These are phyloP conservation scores for Agrilus mali DNA, from an alignment of 2,888 invertebrate species.

Conservation along the genomic window DNA sequence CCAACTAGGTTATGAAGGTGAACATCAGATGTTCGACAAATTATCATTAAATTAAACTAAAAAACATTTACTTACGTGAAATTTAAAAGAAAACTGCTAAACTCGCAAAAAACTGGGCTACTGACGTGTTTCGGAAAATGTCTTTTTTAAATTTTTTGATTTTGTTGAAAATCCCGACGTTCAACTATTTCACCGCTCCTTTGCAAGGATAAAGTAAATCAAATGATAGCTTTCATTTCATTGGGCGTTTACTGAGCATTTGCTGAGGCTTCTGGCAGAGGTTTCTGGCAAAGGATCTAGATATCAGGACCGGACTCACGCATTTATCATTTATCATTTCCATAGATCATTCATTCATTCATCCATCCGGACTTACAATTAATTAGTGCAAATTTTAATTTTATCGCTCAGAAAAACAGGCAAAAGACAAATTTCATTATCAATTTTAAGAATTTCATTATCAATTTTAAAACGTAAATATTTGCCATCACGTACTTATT, in stretches of 20 bases:
- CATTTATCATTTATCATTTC: slow-evolving; percentile 1
- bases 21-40: not conserved
- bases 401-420: too few species aligned
- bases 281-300: slow-evolving; percentile 28
- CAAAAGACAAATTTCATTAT: too few species aligned
- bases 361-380: too few species aligned
- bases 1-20: slow-evolving; percentile 3
- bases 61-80: slow-evolving; percentile 29
- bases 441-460: too few species aligned
- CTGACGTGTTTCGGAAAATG: slow-evolving; percentile 10
- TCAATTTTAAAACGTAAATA: too few species aligned
- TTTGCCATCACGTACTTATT: too few species aligned
- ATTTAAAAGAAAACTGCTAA: slow-evolving; percentile 26
- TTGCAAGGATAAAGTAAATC: slow-evolving; percentile 25
- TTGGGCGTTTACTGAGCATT: slow-evolving; percentile 25
- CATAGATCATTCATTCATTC: too few species aligned
- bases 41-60: not conserved
- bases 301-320: slow-evolving; percentile 15
- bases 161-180: slow-evolving; percentile 19
- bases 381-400: too few species aligned
- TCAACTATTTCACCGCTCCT: slow-evolving; percentile 28
- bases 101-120: slow-evolving; percentile 9
- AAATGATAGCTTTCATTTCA: slow-evolving; percentile 15
- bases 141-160: slow-evolving; percentile 17
- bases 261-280: slow-evolving; percentile 34